Evolutionary conservation across 1,140 invertebrate genomes (phyloP).

Genomic region (Myzus persicae): DNA sequence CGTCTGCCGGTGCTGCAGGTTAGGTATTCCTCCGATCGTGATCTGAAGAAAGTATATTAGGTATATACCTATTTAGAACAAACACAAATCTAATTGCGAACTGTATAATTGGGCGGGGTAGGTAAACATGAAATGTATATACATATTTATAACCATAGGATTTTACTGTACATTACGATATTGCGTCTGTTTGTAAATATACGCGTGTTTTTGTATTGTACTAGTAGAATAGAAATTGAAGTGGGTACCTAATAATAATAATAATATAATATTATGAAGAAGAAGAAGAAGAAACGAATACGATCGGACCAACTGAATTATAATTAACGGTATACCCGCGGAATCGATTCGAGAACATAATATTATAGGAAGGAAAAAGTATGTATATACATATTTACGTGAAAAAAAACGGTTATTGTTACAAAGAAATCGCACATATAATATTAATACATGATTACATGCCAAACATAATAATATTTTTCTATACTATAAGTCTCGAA

Average conservation of each 20-base stretch:
- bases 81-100: constrained; percentile 47
- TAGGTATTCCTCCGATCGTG: background rate
- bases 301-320: background rate
- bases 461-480: background rate
- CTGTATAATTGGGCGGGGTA: constrained; percentile 26
- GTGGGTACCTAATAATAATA: background rate
- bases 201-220: background rate
- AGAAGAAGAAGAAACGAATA: background rate
- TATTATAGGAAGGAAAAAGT: background rate
- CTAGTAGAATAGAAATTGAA: background rate
- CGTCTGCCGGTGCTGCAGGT: background rate
- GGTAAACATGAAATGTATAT: background rate
- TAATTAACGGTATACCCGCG: background rate
- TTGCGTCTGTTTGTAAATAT: background rate
- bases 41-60: constrained; percentile 35
- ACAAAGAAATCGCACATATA: background rate
- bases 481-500: background rate
- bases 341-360: background rate
- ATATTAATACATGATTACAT: background rate
- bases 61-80: constrained; percentile 34
- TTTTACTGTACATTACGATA: background rate
- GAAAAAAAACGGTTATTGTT: background rate
- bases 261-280: too few species aligned
- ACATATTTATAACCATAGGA: too few species aligned
- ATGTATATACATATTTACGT: background rate